Base-by-base conservation (phyloP, 2,113 vertebrate species). In the Jacana jacana region DNA sequence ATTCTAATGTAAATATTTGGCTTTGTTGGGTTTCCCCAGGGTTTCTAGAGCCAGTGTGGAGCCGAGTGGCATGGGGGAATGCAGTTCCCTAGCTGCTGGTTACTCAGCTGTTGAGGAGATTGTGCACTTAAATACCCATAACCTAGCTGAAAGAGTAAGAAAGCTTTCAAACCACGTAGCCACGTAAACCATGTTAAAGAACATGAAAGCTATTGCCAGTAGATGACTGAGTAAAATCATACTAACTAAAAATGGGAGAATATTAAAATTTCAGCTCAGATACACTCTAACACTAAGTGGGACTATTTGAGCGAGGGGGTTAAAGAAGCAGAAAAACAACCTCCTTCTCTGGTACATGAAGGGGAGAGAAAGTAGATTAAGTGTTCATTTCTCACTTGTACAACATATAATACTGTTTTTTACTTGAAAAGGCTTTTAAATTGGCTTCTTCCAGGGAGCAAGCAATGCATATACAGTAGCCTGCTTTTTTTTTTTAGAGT, bases 201-300 rank as follows among this genome's bases (percentile, higher is more conserved):
- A 52, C 10, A 3, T 28, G 48, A 78, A 60, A 58, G 11, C 46
- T 85, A 3, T 17, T 77, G 64, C 68, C 54, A 63, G 11, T 30
- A 79, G 44, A 48, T 40, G 22, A 55, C 14, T 58, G 55, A 72
- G 73, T 70, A 90, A 81, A 93, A 57, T n/a, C 8, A 17, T 39
- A 19, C 14, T 18, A 76, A 49, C 44, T 57, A 70, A 77, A 85
- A 89, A 70, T 31, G 37, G 44, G 23, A 77, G 30, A 72, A 65
- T 46, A n/a, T 40, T 52, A 61, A 82, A 7, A 40, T 69, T 33
- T 14, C 8, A 30, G 5, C 44, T 89, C 39, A 40, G 40, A 23
- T 0, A 0, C 71, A 13, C 19, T 64, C 17, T 22, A 30, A 76
- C 48, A 19, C 33, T 79, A 4, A 1, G 0, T 9, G 2, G 5